Conservation (phyloP, 1,140 invertebrate species). For the Nephotettix cincticeps region DNA sequence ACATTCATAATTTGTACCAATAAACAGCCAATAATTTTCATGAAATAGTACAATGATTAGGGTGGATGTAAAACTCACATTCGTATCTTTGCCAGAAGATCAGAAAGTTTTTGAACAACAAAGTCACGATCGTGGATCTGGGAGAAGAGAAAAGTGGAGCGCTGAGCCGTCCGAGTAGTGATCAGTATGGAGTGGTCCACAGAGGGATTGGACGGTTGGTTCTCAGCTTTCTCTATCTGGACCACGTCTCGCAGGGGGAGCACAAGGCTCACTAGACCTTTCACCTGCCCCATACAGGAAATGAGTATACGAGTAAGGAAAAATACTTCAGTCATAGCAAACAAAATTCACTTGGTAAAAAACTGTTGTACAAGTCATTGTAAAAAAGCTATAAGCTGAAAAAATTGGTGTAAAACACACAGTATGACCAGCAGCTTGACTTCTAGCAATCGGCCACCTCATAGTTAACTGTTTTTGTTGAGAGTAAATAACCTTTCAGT, state of each 20-base stretch:
- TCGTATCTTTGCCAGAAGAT: constrained; percentile 67
- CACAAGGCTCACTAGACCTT: constrained; percentile 79
- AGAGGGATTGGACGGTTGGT: constrained; percentile 55
- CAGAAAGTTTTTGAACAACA: constrained; percentile 86
- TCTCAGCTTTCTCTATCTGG: constrained; percentile 71
- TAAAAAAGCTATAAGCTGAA: too few relatives aligned
- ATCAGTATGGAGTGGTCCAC: constrained; percentile 84
- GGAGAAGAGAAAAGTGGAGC: constrained; percentile 85
- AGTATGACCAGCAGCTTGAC: too few relatives aligned
- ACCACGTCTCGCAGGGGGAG: constrained; percentile 83
- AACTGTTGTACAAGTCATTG: too few relatives aligned
- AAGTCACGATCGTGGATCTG: constrained; percentile 87
- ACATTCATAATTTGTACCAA: neutral
- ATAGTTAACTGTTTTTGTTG: too few relatives aligned
- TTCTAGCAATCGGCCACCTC: too few relatives aligned
- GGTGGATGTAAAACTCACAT: constrained; percentile 24
- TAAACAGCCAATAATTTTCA: too few relatives aligned
- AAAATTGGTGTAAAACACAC: too few relatives aligned
- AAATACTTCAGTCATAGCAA: too few relatives aligned
- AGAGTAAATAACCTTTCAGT: too few relatives aligned
- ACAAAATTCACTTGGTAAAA: too few relatives aligned
- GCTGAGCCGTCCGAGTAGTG: constrained; percentile 65
- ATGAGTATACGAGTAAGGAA: too few relatives aligned
- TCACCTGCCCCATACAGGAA: too few relatives aligned
- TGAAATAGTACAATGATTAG: neutral